A percentile compares a stretch with the other conserved stretches of the same genome.
Conservation (phyloP, 2,888 invertebrate genomes). For the Campoplex capitator region DNA sequence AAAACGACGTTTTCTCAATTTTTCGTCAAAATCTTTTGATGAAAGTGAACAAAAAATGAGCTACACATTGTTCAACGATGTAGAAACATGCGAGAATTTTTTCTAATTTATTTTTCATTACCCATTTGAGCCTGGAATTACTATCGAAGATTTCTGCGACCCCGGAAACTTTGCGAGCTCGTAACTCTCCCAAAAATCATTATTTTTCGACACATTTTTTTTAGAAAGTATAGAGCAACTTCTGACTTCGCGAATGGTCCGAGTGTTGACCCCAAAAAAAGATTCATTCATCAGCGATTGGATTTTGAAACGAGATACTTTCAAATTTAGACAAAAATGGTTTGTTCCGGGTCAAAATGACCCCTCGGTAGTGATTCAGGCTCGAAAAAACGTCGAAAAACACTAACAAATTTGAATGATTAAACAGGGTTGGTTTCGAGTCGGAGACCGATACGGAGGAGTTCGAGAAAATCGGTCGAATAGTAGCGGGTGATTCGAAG, state of each 20-base stretch:
- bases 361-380: not conserved
- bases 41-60: not conserved
- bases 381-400: not conserved
- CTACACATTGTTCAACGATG: too few relatives aligned
- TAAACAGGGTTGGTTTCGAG: slow-evolving; percentile 88
- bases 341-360: not conserved
- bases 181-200: not conserved
- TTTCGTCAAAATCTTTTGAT: not conserved
- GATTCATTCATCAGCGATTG: not conserved
- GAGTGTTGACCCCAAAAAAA: too few relatives aligned
- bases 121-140: too few relatives aligned
- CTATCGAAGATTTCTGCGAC: too few relatives aligned
- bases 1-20: not conserved
- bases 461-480: slow-evolving; percentile 91
- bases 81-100: too few relatives aligned
- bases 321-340: not conserved
- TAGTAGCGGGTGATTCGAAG: slow-evolving; percentile 80
- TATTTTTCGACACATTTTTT: not conserved
- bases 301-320: not conserved
- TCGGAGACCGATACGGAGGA: slow-evolving; percentile 94
- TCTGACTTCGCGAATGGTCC: too few relatives aligned
- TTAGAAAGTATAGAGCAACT: too few relatives aligned
- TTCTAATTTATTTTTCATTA: too few relatives aligned
- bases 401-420: not conserved
- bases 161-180: too few relatives aligned